A percentile compares a stretch with the other conserved stretches of the same genome.
phyloP scores from a whole-genome alignment of 2,888 invertebrate species.

The Cheilosia vernalis region DNA sequence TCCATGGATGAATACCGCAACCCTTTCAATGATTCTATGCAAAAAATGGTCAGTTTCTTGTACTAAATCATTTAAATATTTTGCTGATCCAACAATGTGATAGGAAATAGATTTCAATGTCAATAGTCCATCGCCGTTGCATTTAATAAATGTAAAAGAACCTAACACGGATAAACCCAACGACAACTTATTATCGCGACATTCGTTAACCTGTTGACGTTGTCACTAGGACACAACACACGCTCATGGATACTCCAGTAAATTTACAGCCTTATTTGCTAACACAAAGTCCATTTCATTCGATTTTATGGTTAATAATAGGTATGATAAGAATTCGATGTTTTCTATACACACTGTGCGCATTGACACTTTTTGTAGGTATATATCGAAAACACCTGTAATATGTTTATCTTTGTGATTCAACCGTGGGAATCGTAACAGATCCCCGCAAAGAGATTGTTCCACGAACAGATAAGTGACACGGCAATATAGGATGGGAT shows the following conservation, averaged over 20 bases:
- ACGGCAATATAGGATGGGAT: conserved; percentile 13
- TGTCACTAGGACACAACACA: too few relatives aligned
- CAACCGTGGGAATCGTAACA: conserved; percentile 62
- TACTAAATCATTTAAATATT: too few relatives aligned
- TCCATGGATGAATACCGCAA: too few relatives aligned
- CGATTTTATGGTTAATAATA: conserved; percentile 57
- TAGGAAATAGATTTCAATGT: too few relatives aligned
- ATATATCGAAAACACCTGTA: background rate
- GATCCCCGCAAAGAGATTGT: conserved; percentile 68
- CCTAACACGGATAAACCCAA: too few relatives aligned
- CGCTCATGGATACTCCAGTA: background rate
- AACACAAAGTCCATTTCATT: conserved; percentile 38
- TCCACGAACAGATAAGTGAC: conserved; percentile 57
- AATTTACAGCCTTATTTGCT: conserved; percentile 48
- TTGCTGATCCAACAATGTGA: too few relatives aligned
- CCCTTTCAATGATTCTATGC: too few relatives aligned
- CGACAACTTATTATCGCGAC: too few relatives aligned
- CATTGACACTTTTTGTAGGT: background rate
- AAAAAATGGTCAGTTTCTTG: too few relatives aligned
- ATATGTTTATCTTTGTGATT: conserved; percentile 1
- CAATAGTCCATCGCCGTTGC: too few relatives aligned
- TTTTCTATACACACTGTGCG: conserved; percentile 10
- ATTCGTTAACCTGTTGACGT: too few relatives aligned
- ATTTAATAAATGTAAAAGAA: too few relatives aligned
- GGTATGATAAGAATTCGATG: conserved; percentile 31